phyloP scores from a whole-genome alignment of 2,888 invertebrate genomes.

The Luperina testacea region DNA sequence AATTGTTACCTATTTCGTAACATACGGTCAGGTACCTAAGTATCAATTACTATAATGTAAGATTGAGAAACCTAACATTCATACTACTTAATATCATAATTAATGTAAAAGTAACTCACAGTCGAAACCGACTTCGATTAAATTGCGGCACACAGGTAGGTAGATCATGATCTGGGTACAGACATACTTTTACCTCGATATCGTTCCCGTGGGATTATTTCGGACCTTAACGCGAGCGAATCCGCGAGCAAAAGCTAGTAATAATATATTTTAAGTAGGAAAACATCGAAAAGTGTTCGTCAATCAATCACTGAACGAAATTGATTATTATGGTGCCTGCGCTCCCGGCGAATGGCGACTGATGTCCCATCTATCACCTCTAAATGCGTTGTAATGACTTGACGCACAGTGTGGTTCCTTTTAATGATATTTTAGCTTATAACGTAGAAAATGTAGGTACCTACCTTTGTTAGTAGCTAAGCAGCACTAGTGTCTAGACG shows the following conservation, averaged over 20 bases:
- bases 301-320: slow-evolving; percentile 58
- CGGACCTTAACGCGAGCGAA: no score
- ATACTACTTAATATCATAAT: neutral
- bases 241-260: neutral
- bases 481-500: neutral
- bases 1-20: neutral
- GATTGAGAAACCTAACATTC: no score
- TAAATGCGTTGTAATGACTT: slow-evolving; percentile 52
- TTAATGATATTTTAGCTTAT: neutral
- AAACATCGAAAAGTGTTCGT: slow-evolving; percentile 30
- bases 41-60: neutral
- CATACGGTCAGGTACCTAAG: no score
- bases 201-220: neutral
- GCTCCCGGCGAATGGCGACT: slow-evolving; percentile 19
- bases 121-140: neutral
- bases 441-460: neutral
- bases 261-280: slow-evolving; percentile 5
- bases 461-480: neutral
- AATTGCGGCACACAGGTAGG: neutral
- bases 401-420: slow-evolving; percentile 2
- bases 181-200: neutral
- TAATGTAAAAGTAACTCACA: neutral
- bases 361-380: slow-evolving; percentile 52
- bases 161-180: neutral
- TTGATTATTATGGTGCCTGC: slow-evolving; percentile 42